These are phyloP conservation scores for Blastomussa wellsi DNA, from an alignment of 92 coral and sea anemone genomes.

Conservation along the genomic window DNA sequence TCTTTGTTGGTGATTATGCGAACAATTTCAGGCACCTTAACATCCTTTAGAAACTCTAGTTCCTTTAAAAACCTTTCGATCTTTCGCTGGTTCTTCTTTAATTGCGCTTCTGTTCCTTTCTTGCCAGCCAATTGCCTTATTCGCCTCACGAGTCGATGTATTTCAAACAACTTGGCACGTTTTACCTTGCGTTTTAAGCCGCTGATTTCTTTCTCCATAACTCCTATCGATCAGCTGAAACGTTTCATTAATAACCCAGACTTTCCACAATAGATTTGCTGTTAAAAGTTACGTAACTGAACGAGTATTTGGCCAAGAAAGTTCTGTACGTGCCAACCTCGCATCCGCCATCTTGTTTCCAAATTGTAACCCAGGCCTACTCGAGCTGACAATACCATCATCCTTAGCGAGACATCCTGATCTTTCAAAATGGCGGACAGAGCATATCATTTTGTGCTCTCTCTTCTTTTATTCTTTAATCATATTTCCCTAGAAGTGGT, in stretches of 20 bases:
- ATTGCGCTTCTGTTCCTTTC: conserved; percentile 74
- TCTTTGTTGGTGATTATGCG: conserved; percentile 6
- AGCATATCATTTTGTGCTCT: background rate
- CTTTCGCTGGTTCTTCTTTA: conserved; percentile 79
- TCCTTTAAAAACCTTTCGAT: conserved; percentile 65
- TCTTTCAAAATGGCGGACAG: conserved; percentile 39
- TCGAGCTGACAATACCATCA: conserved; percentile 6
- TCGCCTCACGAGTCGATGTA: conserved; percentile 75
- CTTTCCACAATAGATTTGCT: background rate
- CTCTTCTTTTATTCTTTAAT: conserved; percentile 1
- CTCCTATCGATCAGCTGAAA: background rate
- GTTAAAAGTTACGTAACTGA: background rate
- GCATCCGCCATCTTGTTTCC: conserved; percentile 60
- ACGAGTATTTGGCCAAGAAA: background rate
- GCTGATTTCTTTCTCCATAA: conserved; percentile 11
- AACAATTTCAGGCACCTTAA: conserved; percentile 36
- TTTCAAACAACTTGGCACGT: conserved; percentile 77
- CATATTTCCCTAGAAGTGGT: conserved; percentile 16
- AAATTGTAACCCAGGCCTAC: conserved; percentile 30
- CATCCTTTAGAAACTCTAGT: conserved; percentile 72
- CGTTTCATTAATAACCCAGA: too few relatives aligned
- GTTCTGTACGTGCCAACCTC: background rate
- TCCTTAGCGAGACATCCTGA: background rate
- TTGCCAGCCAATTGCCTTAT: conserved; percentile 69
- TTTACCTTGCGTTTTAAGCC: conserved; percentile 66